Conservation (phyloP, 2,888 invertebrate genomes). For the Troides aeacus region DNA sequence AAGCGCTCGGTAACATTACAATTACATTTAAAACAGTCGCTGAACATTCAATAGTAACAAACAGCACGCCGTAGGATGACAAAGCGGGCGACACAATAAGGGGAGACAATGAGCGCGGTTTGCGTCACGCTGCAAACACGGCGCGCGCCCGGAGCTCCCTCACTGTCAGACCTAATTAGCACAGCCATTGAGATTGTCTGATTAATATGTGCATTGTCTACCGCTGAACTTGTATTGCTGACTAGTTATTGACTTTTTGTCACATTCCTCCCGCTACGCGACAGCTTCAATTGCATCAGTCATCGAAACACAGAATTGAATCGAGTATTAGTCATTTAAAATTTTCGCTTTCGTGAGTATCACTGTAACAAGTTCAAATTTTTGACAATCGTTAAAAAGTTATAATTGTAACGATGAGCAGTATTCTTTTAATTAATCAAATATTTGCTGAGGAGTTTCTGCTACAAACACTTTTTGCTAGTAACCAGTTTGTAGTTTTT, state of each 20-base stretch:
- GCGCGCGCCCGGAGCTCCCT: constrained; percentile 48
- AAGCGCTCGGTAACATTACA: constrained; percentile 23
- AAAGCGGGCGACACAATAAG: constrained; percentile 63
- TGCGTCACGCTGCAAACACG: constrained; percentile 58
- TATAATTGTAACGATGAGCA: too few species aligned
- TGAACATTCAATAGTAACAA: constrained; percentile 51
- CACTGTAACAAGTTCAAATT: too few species aligned
- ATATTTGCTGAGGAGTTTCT: too few species aligned
- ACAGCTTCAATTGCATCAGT: constrained; percentile 11
- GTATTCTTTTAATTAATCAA: too few species aligned
- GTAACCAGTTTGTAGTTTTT: too few species aligned
- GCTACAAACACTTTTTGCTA: too few species aligned
- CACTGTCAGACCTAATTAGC: constrained; percentile 76
- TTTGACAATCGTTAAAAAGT: too few species aligned
- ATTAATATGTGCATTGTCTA: constrained; percentile 73
- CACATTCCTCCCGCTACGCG: constrained; percentile 19
- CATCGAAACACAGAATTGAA: constrained; percentile 13
- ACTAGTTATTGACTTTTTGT: constrained; percentile 30
- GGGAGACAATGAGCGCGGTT: constrained; percentile 62
- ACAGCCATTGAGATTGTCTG: constrained; percentile 71
- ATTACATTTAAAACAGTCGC: constrained; percentile 28
- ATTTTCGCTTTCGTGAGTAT: neutral
- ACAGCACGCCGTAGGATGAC: constrained; percentile 51
- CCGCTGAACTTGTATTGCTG: constrained; percentile 37
- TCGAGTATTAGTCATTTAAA: constrained; percentile 1